These are phyloP conservation scores for Cepaea nemoralis DNA, from an alignment of 1,140 invertebrate genomes.

Conservation along the genomic window DNA sequence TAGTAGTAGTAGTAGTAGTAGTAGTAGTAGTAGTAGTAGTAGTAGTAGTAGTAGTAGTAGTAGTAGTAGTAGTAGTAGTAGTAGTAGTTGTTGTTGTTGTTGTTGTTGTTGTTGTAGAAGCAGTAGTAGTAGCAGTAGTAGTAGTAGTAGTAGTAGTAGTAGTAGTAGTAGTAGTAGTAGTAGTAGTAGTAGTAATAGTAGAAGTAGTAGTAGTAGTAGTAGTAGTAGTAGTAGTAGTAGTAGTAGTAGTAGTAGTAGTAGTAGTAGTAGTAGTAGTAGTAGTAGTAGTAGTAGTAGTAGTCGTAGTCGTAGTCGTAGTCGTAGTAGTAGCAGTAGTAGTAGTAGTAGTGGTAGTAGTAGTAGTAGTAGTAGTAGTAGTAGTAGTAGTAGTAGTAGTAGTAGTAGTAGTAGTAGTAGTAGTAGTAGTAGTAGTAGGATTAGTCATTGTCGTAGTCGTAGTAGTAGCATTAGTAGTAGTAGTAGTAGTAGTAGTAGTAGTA, in stretches of 20 bases:
- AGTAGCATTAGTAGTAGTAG: slow-evolving; percentile 23
- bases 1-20: slow-evolving; percentile 20
- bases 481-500: slow-evolving; percentile 29
- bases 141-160: slow-evolving; percentile 25
- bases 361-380: slow-evolving; percentile 40
- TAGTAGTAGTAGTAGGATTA: slow-evolving; percentile 42
- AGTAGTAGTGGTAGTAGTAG: slow-evolving; percentile 40
- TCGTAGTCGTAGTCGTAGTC: slow-evolving; percentile 35
- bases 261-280: slow-evolving; percentile 29
- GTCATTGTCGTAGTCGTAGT: slow-evolving; percentile 34
- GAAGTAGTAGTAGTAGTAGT: slow-evolving; percentile 27
- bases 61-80: not conserved
- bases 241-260: slow-evolving; percentile 31
- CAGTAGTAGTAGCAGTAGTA: not conserved
- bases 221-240: slow-evolving; percentile 25
- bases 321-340: slow-evolving; percentile 33
- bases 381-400: slow-evolving; percentile 30
- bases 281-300: slow-evolving; percentile 28
- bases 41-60: slow-evolving; percentile 6
- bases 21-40: slow-evolving; percentile 15
- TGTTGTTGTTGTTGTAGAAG: not conserved
- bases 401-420: slow-evolving; percentile 41
- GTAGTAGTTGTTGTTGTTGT: not conserved
- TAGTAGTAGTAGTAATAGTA: slow-evolving; percentile 23
- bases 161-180: slow-evolving; percentile 29